Evolutionary conservation across 2,888 invertebrate genomes (phyloP).

Genomic region (Leptinotarsa rubiginosa): DNA sequence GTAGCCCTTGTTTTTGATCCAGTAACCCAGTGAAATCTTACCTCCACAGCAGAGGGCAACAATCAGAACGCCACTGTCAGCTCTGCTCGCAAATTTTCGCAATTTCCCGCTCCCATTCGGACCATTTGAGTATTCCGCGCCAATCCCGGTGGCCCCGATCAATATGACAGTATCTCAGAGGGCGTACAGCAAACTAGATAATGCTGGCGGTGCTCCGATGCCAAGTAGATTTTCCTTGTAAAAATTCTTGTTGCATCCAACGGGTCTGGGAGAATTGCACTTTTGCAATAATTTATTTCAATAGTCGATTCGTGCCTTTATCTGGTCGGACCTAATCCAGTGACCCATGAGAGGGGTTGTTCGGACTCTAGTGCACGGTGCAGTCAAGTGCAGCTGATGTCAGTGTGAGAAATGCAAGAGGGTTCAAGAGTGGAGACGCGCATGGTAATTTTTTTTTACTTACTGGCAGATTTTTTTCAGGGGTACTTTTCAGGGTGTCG

Average conservation of each 20-base stretch:
- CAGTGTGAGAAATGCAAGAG: constrained; percentile 31
- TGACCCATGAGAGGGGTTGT: constrained; percentile 37
- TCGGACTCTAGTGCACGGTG: constrained; percentile 35
- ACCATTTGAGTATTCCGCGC: constrained; percentile 61
- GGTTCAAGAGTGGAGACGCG: constrained; percentile 56
- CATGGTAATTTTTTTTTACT: constrained; percentile 53
- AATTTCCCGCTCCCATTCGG: constrained; percentile 45
- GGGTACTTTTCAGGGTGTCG: neutral
- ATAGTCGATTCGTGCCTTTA: neutral
- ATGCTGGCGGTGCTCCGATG: constrained; percentile 30
- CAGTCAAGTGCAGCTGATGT: constrained; percentile 45
- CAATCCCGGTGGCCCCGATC: constrained; percentile 62
- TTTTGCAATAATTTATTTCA: neutral
- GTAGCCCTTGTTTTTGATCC: neutral
- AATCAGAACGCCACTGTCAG: constrained; percentile 22
- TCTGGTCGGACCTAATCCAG: constrained; percentile 27
- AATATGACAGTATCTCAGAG: constrained; percentile 61
- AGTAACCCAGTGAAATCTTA: neutral
- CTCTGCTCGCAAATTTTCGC: constrained; percentile 31
- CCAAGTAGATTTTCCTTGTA: constrained; percentile 22
- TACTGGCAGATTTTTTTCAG: constrained; percentile 22
- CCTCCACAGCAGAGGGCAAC: neutral
- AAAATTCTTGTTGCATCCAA: constrained; percentile 14
- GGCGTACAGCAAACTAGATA: constrained; percentile 49
- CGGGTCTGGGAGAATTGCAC: neutral